Percentiles rank a stretch among this genome's conserved stretches.
Conservation (phyloP, 1,140 invertebrate genomes). For the Ctenoplectra terminalis region DNA sequence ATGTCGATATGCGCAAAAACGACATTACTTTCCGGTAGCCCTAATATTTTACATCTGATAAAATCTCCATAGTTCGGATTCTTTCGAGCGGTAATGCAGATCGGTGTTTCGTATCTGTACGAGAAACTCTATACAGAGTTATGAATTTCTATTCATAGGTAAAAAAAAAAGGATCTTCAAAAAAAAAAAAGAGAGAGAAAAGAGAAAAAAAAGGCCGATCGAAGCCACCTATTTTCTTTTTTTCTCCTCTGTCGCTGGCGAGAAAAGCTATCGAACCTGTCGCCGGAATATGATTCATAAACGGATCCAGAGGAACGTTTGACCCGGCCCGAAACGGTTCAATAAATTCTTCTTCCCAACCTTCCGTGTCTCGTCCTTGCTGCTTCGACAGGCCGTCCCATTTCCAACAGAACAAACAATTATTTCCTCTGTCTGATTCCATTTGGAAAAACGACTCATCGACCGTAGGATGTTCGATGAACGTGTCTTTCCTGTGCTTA, state of each 20-base stretch:
- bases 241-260: not conserved
- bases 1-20: too few relatives aligned
- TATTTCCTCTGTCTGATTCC: conserved; percentile 37
- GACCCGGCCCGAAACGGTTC: conserved; percentile 34
- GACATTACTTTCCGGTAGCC: too few relatives aligned
- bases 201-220: not conserved
- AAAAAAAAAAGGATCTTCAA: not conserved
- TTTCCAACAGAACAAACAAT: conserved; percentile 43
- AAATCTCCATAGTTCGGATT: too few relatives aligned
- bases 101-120: too few relatives aligned
- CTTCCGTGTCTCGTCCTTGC: not conserved
- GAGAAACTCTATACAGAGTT: not conserved
- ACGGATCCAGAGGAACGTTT: conserved; percentile 39
- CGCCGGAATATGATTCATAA: conserved; percentile 48
- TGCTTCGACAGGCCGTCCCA: conserved; percentile 1
- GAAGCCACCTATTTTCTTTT: conserved; percentile 16
- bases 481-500: not conserved
- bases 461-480: not conserved
- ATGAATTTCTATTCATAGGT: not conserved
- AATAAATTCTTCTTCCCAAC: conserved; percentile 35
- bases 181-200: not conserved
- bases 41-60: too few relatives aligned
- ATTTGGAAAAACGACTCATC: conserved; percentile 27
- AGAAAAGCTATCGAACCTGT: conserved; percentile 36
- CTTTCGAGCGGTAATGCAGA: too few relatives aligned